Conservation (phyloP, 2,888 invertebrate genomes). For the Drosophila meridiana region DNA sequence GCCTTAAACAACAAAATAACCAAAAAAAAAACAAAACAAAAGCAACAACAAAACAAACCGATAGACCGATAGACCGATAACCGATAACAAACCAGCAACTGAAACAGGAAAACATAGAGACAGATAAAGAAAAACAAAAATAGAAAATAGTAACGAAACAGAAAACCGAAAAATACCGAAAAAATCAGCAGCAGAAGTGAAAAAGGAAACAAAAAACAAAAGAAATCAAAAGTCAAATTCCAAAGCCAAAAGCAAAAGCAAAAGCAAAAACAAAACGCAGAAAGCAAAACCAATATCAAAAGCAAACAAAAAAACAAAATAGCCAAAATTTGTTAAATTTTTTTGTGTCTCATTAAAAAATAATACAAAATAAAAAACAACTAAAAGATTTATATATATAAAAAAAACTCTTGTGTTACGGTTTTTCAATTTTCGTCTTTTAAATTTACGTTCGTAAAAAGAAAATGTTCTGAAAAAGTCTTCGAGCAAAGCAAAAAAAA, state of each 20-base stretch:
- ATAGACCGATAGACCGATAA: slow-evolving; percentile 46
- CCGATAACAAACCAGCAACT: slow-evolving; percentile 44
- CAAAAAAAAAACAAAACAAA: slow-evolving; percentile 29
- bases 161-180: slow-evolving; percentile 34
- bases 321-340: slow-evolving; percentile 82
- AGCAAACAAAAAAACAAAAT: slow-evolving; percentile 62
- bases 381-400: not conserved
- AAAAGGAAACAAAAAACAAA: slow-evolving; percentile 12
- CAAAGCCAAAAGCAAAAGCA: slow-evolving; percentile 62
- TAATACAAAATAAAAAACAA: slow-evolving; percentile 25
- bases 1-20: slow-evolving; percentile 35
- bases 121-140: slow-evolving; percentile 32
- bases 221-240: slow-evolving; percentile 59
- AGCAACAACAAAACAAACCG: slow-evolving; percentile 29
- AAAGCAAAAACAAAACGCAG: slow-evolving; percentile 30
- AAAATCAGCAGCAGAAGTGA: slow-evolving; percentile 50
- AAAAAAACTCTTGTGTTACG: slow-evolving; percentile 67
- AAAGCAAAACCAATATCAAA: slow-evolving; percentile 52
- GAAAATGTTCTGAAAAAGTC: slow-evolving; percentile 66
- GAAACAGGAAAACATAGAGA: slow-evolving; percentile 43
- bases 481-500: slow-evolving; percentile 38
- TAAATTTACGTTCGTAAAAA: slow-evolving; percentile 72
- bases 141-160: slow-evolving; percentile 46
- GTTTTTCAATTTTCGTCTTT: slow-evolving; percentile 78
- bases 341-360: slow-evolving; percentile 57